These are phyloP conservation scores for Oscheius sp. DNA, from an alignment of 1,140 invertebrate genomes.

Conservation along the genomic window DNA sequence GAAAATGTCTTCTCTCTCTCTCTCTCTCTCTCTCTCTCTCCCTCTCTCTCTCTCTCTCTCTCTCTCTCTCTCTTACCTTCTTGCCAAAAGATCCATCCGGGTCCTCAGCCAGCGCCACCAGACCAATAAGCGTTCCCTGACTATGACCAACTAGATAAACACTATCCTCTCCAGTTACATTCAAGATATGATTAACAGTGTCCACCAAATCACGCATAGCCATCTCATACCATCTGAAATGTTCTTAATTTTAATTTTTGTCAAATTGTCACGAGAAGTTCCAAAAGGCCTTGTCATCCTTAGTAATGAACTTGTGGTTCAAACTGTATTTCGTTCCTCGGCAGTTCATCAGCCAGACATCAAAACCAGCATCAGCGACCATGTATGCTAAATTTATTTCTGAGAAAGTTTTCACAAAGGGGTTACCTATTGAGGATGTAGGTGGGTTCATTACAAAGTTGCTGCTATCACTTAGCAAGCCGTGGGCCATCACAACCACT, in stretches of 20 bases:
- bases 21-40: too few relatives aligned
- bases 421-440: not conserved
- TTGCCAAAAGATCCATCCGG: not conserved
- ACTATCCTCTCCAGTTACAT: constrained; percentile 53
- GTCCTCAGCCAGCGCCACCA: constrained; percentile 57
- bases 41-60: too few relatives aligned
- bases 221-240: constrained; percentile 73
- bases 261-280: constrained; percentile 50
- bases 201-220: constrained; percentile 72
- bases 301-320: constrained; percentile 62
- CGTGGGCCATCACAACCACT: constrained; percentile 70
- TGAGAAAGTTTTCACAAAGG: not conserved
- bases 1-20: too few relatives aligned
- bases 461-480: constrained; percentile 72
- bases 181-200: constrained; percentile 69
- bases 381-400: constrained; percentile 64
- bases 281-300: constrained; percentile 58
- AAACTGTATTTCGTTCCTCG: constrained; percentile 70
- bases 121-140: constrained; percentile 63
- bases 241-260: not conserved
- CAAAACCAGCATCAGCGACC: constrained; percentile 70
- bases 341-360: constrained; percentile 73
- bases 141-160: constrained; percentile 64
- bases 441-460: constrained; percentile 74
- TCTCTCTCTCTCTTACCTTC: too few relatives aligned